Percentiles rank a stretch among this genome's conserved stretches.
Evolutionary conservation across 2,888 invertebrate genomes (phyloP).

Genomic region (Polyommatus icarus): DNA sequence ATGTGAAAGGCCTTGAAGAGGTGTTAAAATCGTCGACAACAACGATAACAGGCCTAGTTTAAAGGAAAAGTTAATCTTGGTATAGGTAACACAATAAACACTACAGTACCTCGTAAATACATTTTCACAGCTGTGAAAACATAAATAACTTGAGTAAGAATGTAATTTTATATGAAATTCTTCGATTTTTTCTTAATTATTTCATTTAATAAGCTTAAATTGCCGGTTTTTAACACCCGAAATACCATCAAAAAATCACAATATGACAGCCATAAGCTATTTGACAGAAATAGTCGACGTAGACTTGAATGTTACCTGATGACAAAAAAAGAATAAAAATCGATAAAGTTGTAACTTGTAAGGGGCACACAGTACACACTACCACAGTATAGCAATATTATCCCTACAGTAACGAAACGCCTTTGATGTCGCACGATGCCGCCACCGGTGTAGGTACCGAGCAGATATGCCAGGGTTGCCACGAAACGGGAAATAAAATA

Average conservation of each 20-base stretch:
- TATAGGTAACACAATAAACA: neutral
- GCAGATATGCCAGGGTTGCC: no score
- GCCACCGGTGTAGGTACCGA: no score
- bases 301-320: conserved; percentile 50
- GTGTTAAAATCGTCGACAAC: neutral
- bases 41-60: neutral
- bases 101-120: conserved; percentile 29
- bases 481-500: no score
- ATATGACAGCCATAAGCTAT: conserved; percentile 23
- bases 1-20: neutral
- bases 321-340: neutral
- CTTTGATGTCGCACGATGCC: no score
- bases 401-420: no score
- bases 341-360: no score
- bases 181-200: conserved; percentile 22
- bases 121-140: conserved; percentile 6
- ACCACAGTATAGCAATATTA: no score
- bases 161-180: neutral
- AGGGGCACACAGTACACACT: no score
- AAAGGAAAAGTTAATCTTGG: neutral
- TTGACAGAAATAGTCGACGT: conserved; percentile 68
- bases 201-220: conserved; percentile 33
- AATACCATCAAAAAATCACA: neutral
- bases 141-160: conserved; percentile 15
- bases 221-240: conserved; percentile 34